Base-by-base conservation (phyloP, 2,888 invertebrate species). In the Tenthredo livida region DNA sequence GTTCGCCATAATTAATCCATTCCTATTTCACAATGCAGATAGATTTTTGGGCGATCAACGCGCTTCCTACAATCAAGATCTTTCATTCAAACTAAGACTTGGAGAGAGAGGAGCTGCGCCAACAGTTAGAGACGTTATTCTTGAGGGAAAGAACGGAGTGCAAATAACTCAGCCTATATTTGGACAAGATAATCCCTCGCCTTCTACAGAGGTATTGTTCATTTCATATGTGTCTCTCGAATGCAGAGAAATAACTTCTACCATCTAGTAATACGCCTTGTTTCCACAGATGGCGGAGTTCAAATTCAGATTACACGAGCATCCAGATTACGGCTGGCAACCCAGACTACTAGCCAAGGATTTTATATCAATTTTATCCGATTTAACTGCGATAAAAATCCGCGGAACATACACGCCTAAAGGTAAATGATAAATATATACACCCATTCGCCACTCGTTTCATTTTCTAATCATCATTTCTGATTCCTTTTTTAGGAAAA, bases 311-410 rank as follows among this genome's bases (percentile, higher is more conserved):
- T 94, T 99, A 12, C 98, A 99, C 92, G 99, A 99, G 91, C 97
- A 98, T 93, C 95, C 97, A 0, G 96, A 97, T 86, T 99, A 98
- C 91, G 97, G 98, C 12, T 99, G 99, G 99, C 97, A 97, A 85
- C 99, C 99, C 0, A 96, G 97, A 15, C 95, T 99, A 9, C 96
- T 97, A 7, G 96, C 98, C 2, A 95, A 97, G 84, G 97, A 97
- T 78, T 99, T 99, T 92, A 97, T 99, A 93, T 97, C 98, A 0
- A 96, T 99, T 54, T 95, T 99, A 7, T 97, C 98, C 78, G 99
- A 99, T 92, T 91, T 99, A 84, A 99, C 99, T 0, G 97, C 98
- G 0, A 97, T 99, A 72, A 98, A 97, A 94, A 98, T 99, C 85
- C 96, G 98, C 85, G 99, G 97, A 40, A 98, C 98, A 0, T 99